A percentile compares a stretch with the other conserved stretches of the same genome.
Conservation (phyloP, 2,888 invertebrate genomes). For the Tortricodes alternella region DNA sequence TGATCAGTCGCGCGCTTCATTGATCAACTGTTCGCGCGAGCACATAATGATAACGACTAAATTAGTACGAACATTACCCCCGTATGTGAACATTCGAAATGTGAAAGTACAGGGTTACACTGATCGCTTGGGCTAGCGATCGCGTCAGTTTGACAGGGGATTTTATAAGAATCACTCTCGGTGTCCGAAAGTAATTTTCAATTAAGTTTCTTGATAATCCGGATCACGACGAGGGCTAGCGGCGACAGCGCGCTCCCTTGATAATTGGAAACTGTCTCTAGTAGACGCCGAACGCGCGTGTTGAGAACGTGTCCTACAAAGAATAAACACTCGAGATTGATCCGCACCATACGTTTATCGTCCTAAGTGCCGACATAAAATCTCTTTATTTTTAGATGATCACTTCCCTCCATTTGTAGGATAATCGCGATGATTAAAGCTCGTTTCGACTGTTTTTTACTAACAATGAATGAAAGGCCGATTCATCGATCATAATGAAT, state of each 20-base stretch:
- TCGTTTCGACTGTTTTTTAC: constrained; percentile 57
- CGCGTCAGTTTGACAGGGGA: constrained; percentile 62
- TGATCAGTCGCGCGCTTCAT: constrained; percentile 57
- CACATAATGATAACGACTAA: constrained; percentile 44
- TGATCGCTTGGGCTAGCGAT: constrained; percentile 52
- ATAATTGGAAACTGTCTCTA: constrained; percentile 73
- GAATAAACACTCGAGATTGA: background rate
- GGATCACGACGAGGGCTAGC: constrained; percentile 60
- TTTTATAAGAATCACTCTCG: constrained; percentile 65
- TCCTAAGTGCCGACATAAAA: constrained; percentile 2
- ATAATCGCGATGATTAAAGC: constrained; percentile 63
- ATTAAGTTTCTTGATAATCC: constrained; percentile 79
- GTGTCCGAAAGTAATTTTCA: constrained; percentile 76
- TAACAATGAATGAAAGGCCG: constrained; percentile 63
- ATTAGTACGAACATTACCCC: constrained; percentile 39
- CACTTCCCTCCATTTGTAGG: constrained; percentile 59
- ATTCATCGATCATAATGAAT: constrained; percentile 79
- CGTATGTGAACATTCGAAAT: constrained; percentile 33
- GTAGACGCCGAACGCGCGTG: constrained; percentile 51
- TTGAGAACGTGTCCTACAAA: constrained; percentile 11
- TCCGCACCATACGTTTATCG: background rate
- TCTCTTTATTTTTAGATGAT: constrained; percentile 45
- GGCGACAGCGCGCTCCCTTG: constrained; percentile 59
- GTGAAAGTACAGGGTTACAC: constrained; percentile 62
- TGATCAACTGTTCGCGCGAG: constrained; percentile 54